Conservation (phyloP, 2,888 invertebrate genomes). For the Acanthacorydalis orientalis region DNA sequence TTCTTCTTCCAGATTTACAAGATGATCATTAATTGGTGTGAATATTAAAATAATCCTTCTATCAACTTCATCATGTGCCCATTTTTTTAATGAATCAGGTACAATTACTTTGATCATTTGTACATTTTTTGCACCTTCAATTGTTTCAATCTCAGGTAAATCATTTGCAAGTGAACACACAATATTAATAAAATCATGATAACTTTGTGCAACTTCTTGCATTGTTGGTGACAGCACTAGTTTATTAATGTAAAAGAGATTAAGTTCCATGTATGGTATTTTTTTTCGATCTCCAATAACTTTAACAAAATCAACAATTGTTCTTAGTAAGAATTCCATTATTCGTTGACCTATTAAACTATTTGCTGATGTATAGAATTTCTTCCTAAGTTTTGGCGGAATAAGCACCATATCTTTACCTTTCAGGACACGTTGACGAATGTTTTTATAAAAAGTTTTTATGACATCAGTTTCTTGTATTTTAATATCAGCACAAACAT, state of each 20-base stretch:
- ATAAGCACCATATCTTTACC: conserved; percentile 2
- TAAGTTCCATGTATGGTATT: conserved; percentile 44
- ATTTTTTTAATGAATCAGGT: conserved; percentile 15
- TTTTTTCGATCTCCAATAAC: conserved; percentile 31
- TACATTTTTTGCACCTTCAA: conserved; percentile 13
- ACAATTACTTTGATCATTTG: conserved; percentile 16
- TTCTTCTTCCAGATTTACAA: conserved; percentile 8
- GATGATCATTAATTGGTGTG: conserved; percentile 9
- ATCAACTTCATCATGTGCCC: conserved; percentile 6
- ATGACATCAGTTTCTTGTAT: conserved; percentile 29
- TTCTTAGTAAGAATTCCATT: conserved; percentile 46
- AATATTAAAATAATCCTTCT: conserved; percentile 8
- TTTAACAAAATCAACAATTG: conserved; percentile 43
- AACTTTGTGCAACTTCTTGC: conserved; percentile 34
- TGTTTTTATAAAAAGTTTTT: conserved; percentile 29
- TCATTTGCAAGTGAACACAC: conserved; percentile 16
- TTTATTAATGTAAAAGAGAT: conserved; percentile 34
- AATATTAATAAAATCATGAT: conserved; percentile 36
- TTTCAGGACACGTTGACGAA: conserved; percentile 16
- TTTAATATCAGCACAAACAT: conserved; percentile 27
- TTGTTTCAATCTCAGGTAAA: conserved; percentile 14
- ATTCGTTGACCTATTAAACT: conserved; percentile 41
- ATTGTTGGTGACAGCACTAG: conserved; percentile 42
- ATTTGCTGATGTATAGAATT: conserved; percentile 13
- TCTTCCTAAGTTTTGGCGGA: conserved; percentile 4